Conservation (phyloP, 1,140 invertebrate genomes). For the Cherax quadricarinatus region DNA sequence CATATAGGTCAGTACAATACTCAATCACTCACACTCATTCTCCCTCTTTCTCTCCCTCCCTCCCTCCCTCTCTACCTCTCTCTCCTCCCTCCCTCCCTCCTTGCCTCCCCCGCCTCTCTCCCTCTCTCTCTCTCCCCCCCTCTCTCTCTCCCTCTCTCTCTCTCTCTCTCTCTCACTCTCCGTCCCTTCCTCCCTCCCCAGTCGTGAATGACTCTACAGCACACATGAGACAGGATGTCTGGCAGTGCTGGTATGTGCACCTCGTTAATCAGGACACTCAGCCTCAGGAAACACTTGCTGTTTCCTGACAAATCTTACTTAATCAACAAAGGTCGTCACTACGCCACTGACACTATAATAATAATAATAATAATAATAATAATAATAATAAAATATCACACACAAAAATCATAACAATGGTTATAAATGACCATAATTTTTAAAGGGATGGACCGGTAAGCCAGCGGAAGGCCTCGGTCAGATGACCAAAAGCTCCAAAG, state of each 20-base stretch:
- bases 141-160: constrained; percentile 25
- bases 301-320: not conserved
- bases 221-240: not conserved
- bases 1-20: too few relatives aligned
- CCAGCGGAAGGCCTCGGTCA: too few relatives aligned
- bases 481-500: too few relatives aligned
- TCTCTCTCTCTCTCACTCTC: constrained; percentile 37
- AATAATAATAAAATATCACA: not conserved
- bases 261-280: not conserved
- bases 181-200: not conserved
- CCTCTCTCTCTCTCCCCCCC: not conserved
- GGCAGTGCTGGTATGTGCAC: not conserved
- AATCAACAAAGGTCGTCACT: not conserved
- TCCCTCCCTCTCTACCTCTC: too few relatives aligned
- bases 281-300: too few relatives aligned
- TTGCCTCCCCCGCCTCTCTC: not conserved
- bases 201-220: not conserved
- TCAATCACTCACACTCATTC: too few relatives aligned
- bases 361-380: not conserved
- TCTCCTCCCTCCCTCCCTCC: too few relatives aligned
- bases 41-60: too few relatives aligned
- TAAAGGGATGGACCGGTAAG: too few relatives aligned
- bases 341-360: not conserved
- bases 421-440: too few relatives aligned
- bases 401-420: too few relatives aligned